Evolutionary conservation across 2,888 invertebrate species (phyloP), one percentile per base, ranked within the genome.

Genomic region (Dryococelus australis): DNA sequence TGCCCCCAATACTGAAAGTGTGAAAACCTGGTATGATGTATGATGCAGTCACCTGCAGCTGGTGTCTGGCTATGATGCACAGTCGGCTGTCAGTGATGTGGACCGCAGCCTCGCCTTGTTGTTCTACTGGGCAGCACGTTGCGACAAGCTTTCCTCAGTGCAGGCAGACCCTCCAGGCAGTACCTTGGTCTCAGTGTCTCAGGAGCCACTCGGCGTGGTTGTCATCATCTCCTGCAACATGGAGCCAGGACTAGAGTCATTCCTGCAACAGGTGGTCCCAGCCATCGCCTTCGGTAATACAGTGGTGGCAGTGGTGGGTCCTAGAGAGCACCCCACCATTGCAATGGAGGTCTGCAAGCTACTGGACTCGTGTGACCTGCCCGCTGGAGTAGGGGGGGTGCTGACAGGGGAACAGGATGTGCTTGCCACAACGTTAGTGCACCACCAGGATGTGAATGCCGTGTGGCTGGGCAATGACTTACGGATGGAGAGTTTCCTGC

Each of bases 321-420:
- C 87, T 24, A 16, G 26, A 43, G 51, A 24, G 10, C 79, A 86
- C 78, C 88, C 88, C 13, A 87, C 88, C 1, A 35, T 84, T 43
- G 78, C 86, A 12, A 13, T 88, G 53, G 87, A 87, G 51, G 51
- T 87, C 27, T 88, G 87, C 80, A 6, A 85, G 85, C 51, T 87
- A 28, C n/a, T 88, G 24, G 43, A 80, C n/a, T 53, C 86, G 16
- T 86, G 81, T 24, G 88, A 87, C 35, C 27, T 87, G 10, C 87
- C 88, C n/a, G n/a, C 86, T 13, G 88, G 88, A 24, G 87, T 88
- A 27, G 79, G 87, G 10, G 86, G 83, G 83, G 86, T 88, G 16
- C 47, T 88, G 26, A 86, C 87, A 16, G 28, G 87, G 13, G 79
- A 78, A 26, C 12, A 12, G 13, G 53, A 87, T 3, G 20, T 0